These are phyloP conservation scores for Tetranychus cinnabarinus DNA, from an alignment of 1,140 invertebrate genomes.

Conservation along the genomic window DNA sequence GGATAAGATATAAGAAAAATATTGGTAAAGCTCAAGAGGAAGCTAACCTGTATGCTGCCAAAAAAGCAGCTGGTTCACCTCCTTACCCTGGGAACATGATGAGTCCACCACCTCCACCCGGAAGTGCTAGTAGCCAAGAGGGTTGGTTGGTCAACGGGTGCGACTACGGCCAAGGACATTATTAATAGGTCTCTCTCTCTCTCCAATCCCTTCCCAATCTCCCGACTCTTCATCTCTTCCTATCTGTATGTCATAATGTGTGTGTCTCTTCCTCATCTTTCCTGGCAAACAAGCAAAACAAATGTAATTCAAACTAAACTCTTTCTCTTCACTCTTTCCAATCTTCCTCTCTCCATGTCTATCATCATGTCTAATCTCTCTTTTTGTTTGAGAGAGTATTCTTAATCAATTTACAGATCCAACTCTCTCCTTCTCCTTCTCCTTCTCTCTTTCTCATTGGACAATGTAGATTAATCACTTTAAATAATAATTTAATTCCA, in stretches of 20 bases:
- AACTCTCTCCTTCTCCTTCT: background rate
- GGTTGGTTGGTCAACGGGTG: constrained; percentile 59
- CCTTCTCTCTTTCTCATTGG: background rate
- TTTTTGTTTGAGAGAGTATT: background rate
- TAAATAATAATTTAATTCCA: background rate
- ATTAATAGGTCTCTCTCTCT: background rate
- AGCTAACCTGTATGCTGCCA: constrained; percentile 95
- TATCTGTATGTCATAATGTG: background rate
- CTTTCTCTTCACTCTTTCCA: background rate
- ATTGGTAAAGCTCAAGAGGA: constrained; percentile 99
- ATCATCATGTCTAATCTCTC: background rate
- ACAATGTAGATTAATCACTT: background rate
- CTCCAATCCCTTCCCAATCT: background rate
- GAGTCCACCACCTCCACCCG: constrained; percentile 65
- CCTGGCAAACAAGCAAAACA: background rate
- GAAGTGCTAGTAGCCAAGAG: constrained; percentile 37
- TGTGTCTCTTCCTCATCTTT: background rate
- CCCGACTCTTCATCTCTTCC: background rate
- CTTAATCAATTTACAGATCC: background rate
- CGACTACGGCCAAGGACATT: constrained; percentile 16
- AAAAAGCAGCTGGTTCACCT: constrained; percentile 75
- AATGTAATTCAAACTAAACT: background rate
- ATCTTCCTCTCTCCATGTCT: background rate
- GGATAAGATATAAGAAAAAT: constrained; percentile 99
- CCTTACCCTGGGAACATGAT: constrained; percentile 78